Evolutionary conservation across 2,888 invertebrate genomes (phyloP).

Genomic region (Parnassius smintheus): DNA sequence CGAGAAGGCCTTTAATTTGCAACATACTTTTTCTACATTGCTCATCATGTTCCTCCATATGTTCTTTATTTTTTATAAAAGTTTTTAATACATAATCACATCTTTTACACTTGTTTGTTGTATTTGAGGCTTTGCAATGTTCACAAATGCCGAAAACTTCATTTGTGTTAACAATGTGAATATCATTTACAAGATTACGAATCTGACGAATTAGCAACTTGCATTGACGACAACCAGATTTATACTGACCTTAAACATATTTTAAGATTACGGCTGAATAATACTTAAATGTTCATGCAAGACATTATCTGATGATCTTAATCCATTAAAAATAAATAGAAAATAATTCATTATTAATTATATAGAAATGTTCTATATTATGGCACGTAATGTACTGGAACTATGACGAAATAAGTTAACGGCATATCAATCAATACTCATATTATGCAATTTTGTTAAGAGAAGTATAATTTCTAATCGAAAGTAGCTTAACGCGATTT

Average conservation of each 20-base stretch:
- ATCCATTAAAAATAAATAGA: too few species aligned
- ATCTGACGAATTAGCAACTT: constrained; percentile 41
- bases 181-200: constrained; percentile 44
- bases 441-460: too few species aligned
- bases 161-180: constrained; percentile 41
- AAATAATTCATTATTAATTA: too few species aligned
- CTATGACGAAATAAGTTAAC: too few species aligned
- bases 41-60: constrained; percentile 19
- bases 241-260: constrained; percentile 40
- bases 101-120: constrained; percentile 42
- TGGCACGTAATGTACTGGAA: too few species aligned
- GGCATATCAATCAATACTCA: too few species aligned
- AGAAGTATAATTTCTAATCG: too few species aligned
- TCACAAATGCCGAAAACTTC: constrained; percentile 43
- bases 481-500: too few species aligned
- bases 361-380: too few species aligned
- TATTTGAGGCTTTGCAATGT: constrained; percentile 42
- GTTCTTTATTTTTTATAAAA: constrained; percentile 31
- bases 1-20: constrained; percentile 5
- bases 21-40: constrained; percentile 39
- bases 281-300: too few species aligned
- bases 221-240: constrained; percentile 44
- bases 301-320: too few species aligned
- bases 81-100: constrained; percentile 44
- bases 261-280: constrained; percentile 3